These are phyloP conservation scores for Cyrtodaria siliqua DNA, from an alignment of 2,888 invertebrate species.

Conservation along the genomic window DNA sequence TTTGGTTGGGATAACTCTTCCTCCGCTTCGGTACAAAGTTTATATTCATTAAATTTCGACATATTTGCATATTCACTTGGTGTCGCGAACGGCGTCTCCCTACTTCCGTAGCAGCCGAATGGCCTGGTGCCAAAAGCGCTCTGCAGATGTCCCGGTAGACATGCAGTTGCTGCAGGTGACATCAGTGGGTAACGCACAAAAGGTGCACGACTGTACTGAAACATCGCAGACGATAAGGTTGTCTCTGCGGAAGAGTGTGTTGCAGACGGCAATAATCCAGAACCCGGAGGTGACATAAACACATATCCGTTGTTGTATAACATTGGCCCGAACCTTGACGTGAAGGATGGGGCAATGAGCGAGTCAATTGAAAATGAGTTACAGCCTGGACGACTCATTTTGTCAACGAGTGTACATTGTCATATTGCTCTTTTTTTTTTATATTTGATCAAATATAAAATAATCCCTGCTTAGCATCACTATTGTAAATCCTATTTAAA, in stretches of 20 bases:
- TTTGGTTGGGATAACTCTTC: slow-evolving; percentile 26
- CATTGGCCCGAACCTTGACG: slow-evolving; percentile 66
- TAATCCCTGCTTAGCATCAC: too few relatives aligned
- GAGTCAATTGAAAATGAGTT: slow-evolving; percentile 77
- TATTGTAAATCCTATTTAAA: too few relatives aligned
- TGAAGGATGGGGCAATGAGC: slow-evolving; percentile 67
- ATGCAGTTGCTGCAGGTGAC: slow-evolving; percentile 5
- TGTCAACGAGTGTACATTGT: slow-evolving; percentile 11
- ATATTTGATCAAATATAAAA: too few relatives aligned
- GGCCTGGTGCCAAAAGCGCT: slow-evolving; percentile 19
- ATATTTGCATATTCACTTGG: background rate
- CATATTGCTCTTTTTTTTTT: background rate
- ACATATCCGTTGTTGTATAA: slow-evolving; percentile 68
- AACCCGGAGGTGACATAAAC: slow-evolving; percentile 66
- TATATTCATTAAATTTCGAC: background rate
- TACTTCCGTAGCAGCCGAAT: slow-evolving; percentile 1
- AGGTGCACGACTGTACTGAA: slow-evolving; percentile 39
- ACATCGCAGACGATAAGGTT: slow-evolving; percentile 33
- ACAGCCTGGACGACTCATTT: slow-evolving; percentile 69
- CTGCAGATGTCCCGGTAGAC: slow-evolving; percentile 24
- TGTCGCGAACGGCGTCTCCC: slow-evolving; percentile 7
- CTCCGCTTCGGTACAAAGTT: slow-evolving; percentile 5
- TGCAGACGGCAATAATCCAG: slow-evolving; percentile 45
- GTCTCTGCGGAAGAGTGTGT: slow-evolving; percentile 20
- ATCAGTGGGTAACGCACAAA: slow-evolving; percentile 32